phyloP scores from a whole-genome alignment of 1,140 invertebrate genomes.

The Proales similis region DNA sequence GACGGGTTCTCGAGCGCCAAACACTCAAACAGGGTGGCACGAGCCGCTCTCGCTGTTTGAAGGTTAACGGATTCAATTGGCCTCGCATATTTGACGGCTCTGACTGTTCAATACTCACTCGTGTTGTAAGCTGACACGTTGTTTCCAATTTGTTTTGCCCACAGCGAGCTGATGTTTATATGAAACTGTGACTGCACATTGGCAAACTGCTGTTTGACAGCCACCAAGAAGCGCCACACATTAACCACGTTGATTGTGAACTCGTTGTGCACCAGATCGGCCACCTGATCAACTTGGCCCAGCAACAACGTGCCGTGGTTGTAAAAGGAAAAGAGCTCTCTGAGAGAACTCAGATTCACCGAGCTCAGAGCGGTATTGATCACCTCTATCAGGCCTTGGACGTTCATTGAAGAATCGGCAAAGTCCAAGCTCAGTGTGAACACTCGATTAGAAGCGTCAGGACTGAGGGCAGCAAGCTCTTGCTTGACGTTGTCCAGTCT shows the following conservation, averaged over 20 bases:
- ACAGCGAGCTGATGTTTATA: constrained; percentile 24
- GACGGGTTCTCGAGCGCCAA: constrained; percentile 71
- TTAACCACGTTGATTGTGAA: constrained; percentile 24
- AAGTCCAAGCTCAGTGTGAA: background rate
- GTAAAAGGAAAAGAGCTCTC: constrained; percentile 19
- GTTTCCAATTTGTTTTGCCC: background rate
- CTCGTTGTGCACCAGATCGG: background rate
- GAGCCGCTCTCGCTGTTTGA: constrained; percentile 61
- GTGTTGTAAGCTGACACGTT: constrained; percentile 11
- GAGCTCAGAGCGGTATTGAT: background rate
- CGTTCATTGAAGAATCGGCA: background rate
- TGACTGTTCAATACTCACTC: constrained; percentile 1
- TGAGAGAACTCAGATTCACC: background rate
- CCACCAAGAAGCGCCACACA: constrained; percentile 10
- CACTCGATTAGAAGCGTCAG: background rate
- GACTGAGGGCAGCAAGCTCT: background rate
- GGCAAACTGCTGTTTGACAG: constrained; percentile 5
- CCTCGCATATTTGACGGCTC: too few relatives aligned
- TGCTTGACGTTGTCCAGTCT: constrained; percentile 7
- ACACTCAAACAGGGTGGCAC: constrained; percentile 78
- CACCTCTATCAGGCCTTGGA: background rate
- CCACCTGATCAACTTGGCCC: background rate
- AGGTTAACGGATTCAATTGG: background rate
- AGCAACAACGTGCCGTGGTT: constrained; percentile 25
- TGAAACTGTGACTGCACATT: constrained; percentile 7